These are phyloP conservation scores for Orthonychiurus folsomi DNA, from an alignment of 2,888 invertebrate genomes.

Conservation along the genomic window DNA sequence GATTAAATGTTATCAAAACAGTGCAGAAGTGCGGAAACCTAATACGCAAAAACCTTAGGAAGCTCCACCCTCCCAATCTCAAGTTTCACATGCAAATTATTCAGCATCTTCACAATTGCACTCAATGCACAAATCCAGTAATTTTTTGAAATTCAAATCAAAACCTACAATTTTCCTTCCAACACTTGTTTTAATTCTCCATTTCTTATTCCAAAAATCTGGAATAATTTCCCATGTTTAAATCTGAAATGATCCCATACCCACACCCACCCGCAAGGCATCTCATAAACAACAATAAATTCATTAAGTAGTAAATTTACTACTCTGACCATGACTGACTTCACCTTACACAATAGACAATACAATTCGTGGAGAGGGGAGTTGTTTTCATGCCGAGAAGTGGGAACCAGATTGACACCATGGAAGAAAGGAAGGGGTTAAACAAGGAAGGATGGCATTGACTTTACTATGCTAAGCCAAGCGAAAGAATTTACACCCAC, in stretches of 20 bases:
- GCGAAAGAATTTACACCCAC: not conserved
- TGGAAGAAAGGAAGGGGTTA: no score
- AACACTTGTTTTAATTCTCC: not conserved
- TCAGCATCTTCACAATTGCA: no score
- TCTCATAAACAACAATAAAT: not conserved
- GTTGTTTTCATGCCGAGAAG: no score
- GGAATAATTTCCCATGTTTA: not conserved
- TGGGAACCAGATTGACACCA: not conserved
- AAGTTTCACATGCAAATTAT: no score
- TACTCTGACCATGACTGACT: not conserved
- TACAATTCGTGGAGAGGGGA: no score
- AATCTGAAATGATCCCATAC: not conserved
- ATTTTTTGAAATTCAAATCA: no score
- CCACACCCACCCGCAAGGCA: not conserved
- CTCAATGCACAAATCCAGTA: no score
- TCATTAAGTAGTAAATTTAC: no score
- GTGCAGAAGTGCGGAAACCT: no score
- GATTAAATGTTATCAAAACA: not conserved
- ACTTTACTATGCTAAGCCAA: not conserved
- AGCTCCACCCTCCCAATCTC: no score
- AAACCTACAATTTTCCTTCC: not conserved
- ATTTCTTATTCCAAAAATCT: not conserved
- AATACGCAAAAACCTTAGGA: no score
- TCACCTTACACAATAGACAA: not conserved
- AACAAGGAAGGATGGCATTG: not conserved